Percentiles rank a stretch among this genome's conserved stretches.
Conservation (phyloP, 2,797 vertebrate genomes). For the Sciaenops ocellatus region DNA sequence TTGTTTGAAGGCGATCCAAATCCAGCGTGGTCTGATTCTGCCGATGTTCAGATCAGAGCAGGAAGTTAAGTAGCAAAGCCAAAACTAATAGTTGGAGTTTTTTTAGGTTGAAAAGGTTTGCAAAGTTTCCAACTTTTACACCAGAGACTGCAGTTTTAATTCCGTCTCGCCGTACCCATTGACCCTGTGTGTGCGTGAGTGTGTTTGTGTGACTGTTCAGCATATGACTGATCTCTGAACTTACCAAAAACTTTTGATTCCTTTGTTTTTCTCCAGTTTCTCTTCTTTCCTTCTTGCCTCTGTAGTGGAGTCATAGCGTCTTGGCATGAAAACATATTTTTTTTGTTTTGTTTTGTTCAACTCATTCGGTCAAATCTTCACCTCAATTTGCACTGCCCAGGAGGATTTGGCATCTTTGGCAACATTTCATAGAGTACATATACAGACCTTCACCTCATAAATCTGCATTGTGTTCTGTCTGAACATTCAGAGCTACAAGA, state of each 20-base stretch:
- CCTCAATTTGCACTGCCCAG: background rate
- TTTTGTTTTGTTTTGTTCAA: background rate
- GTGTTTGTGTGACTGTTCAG: background rate
- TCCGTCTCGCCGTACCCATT: background rate
- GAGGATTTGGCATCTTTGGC: background rate
- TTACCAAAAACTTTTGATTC: background rate
- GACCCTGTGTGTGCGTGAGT: background rate
- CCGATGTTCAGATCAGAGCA: background rate
- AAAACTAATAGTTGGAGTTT: background rate
- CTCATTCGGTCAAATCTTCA: background rate
- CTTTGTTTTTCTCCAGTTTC: background rate
- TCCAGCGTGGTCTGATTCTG: background rate
- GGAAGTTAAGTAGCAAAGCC: background rate
- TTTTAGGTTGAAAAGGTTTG: background rate
- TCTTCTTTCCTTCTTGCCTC: background rate
- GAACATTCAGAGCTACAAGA: background rate
- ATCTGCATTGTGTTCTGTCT: background rate
- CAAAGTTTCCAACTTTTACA: background rate
- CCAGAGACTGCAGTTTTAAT: background rate
- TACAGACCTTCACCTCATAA: background rate
- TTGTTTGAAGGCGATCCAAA: background rate
- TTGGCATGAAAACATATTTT: background rate
- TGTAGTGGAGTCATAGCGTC: background rate
- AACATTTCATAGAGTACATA: conserved; percentile 1
- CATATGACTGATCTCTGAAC: background rate